These are phyloP conservation scores for Idaea straminata DNA, from an alignment of 2,888 invertebrate species.

Conservation along the genomic window DNA sequence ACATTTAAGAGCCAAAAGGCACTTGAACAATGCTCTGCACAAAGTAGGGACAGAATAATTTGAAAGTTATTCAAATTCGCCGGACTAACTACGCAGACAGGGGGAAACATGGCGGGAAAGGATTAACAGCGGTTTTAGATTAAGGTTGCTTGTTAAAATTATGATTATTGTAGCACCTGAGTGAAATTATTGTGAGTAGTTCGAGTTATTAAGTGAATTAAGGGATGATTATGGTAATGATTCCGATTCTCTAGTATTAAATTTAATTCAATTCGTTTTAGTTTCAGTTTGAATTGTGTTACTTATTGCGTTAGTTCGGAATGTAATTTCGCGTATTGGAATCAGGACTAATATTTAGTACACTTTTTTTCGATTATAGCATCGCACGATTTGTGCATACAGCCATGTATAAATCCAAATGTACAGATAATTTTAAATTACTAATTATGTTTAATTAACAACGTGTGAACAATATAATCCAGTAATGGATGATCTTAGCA, in stretches of 20 bases:
- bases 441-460: too few relatives aligned
- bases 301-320: too few relatives aligned
- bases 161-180: background rate
- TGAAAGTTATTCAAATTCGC: conserved; percentile 52
- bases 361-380: too few relatives aligned
- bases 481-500: too few relatives aligned
- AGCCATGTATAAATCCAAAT: too few relatives aligned
- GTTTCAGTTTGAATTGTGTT: too few relatives aligned
- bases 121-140: conserved; percentile 15
- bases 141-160: conserved; percentile 4
- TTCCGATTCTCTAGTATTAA: background rate
- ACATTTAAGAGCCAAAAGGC: conserved; percentile 30
- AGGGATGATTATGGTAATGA: background rate
- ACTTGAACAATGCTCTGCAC: conserved; percentile 36
- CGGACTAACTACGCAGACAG: conserved; percentile 42
- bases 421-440: too few relatives aligned
- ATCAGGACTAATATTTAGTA: too few relatives aligned
- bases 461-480: too few relatives aligned
- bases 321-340: too few relatives aligned
- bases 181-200: background rate
- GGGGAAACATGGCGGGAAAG: conserved; percentile 19
- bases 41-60: conserved; percentile 39
- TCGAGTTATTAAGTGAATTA: background rate
- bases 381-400: too few relatives aligned
- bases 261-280: too few relatives aligned